A percentile compares a stretch with the other conserved stretches of the same genome.
Conservation (phyloP, 1,140 invertebrate species). For the Penaeus chinensis region DNA sequence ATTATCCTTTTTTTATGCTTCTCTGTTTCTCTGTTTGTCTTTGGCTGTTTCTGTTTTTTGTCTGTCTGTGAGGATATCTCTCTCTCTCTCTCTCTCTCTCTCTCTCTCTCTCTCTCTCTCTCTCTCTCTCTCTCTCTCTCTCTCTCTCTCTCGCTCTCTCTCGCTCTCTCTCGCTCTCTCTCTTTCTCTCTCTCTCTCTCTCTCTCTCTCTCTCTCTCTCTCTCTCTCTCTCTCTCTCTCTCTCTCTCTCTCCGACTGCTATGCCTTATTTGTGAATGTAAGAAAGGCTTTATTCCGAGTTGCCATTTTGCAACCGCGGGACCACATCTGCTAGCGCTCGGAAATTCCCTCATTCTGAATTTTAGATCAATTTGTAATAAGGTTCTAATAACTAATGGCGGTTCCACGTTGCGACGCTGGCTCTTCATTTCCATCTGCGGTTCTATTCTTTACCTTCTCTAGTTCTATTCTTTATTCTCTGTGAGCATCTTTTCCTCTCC, state of each 20-base stretch:
- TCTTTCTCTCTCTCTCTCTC: slow-evolving; percentile 38
- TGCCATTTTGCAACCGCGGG: not conserved
- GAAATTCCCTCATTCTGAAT: too few relatives aligned
- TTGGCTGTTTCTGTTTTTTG: too few relatives aligned
- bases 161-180: slow-evolving; percentile 15
- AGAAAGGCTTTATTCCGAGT: not conserved
- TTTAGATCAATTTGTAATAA: too few relatives aligned
- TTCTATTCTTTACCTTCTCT: too few relatives aligned
- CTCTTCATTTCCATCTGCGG: too few relatives aligned
- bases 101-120: not conserved
- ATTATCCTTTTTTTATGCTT: not conserved
- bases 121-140: slow-evolving; percentile 5
- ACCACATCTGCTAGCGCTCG: too few relatives aligned
- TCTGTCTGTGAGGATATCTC: not conserved
- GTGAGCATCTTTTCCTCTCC: too few relatives aligned
- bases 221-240: slow-evolving; percentile 41
- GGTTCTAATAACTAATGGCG: too few relatives aligned
- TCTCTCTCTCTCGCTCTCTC: slow-evolving; percentile 35
- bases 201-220: slow-evolving; percentile 41
- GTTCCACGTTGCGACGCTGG: too few relatives aligned
- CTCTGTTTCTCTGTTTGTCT: too few relatives aligned
- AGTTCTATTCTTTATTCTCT: too few relatives aligned
- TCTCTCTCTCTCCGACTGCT: not conserved
- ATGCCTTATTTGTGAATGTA: not conserved
- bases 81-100: not conserved